Conservation (phyloP, 2,113 vertebrate species). For the Lucifuga dentata region DNA sequence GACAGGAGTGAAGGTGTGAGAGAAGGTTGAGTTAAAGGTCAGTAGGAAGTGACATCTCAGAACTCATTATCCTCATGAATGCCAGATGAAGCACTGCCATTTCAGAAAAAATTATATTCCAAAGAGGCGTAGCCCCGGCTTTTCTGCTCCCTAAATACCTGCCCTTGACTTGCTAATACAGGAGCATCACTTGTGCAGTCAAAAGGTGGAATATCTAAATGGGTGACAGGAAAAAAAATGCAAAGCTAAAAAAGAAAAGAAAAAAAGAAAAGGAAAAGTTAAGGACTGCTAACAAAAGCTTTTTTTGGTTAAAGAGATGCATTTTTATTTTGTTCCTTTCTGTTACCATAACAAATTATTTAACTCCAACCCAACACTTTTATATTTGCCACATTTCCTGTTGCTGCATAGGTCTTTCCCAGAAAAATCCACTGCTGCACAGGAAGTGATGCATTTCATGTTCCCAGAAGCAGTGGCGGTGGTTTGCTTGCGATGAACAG, state of each 20-base stretch:
- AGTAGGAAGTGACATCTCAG: conserved; percentile 67
- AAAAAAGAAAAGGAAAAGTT: background rate
- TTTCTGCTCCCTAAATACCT: conserved; percentile 61
- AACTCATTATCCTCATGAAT: conserved; percentile 77
- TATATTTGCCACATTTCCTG: background rate
- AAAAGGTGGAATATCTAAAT: conserved; percentile 65
- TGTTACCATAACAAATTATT: background rate
- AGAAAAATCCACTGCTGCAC: background rate
- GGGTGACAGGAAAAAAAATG: conserved; percentile 30
- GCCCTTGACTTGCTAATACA: conserved; percentile 70
- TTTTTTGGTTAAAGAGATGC: background rate
- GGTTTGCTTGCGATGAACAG: background rate
- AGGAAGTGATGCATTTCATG: background rate
- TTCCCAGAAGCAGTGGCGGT: background rate
- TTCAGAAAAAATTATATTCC: conserved; percentile 66
- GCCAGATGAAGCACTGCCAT: conserved; percentile 58
- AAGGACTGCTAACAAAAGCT: background rate
- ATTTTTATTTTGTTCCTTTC: no score
- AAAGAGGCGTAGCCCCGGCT: conserved; percentile 58
- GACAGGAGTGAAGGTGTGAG: conserved; percentile 51
- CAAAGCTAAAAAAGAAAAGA: conserved; percentile 22
- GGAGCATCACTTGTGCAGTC: conserved; percentile 60
- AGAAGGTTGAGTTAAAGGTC: conserved; percentile 59
- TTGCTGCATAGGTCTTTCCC: background rate
- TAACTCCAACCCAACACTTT: background rate